These are phyloP conservation scores for Acanthosepion esculentum DNA, from an alignment of 2,888 invertebrate species.

Conservation along the genomic window DNA sequence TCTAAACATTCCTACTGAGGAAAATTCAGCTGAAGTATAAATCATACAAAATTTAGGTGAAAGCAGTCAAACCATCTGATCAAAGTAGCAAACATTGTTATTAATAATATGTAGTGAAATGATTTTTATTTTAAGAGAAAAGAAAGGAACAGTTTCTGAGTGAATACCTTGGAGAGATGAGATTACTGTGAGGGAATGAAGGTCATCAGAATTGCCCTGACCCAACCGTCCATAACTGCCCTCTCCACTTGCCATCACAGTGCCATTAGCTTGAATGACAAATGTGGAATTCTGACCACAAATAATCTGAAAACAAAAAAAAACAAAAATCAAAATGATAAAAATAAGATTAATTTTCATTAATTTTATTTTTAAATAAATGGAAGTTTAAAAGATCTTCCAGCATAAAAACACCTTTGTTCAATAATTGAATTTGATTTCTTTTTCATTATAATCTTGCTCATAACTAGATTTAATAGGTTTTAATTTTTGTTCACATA, in stretches of 20 bases:
- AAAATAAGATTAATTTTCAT: neutral
- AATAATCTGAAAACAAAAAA: conserved; percentile 76
- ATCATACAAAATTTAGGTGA: too few relatives aligned
- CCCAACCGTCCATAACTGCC: conserved; percentile 81
- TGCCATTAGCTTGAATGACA: conserved; percentile 80
- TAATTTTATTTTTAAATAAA: neutral
- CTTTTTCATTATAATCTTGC: neutral
- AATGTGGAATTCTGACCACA: conserved; percentile 83
- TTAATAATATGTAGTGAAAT: neutral
- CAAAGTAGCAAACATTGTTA: neutral
- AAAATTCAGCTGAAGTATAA: too few relatives aligned
- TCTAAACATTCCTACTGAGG: too few relatives aligned
- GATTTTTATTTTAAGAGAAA: neutral
- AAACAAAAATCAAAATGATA: neutral
- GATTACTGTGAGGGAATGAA: conserved; percentile 79
- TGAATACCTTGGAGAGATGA: conserved; percentile 78
- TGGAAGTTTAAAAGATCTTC: neutral
- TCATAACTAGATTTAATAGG: too few relatives aligned
- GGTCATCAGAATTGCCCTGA: conserved; percentile 81
- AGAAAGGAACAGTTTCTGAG: neutral
- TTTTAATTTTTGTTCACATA: too few relatives aligned
- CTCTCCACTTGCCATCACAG: conserved; percentile 81
- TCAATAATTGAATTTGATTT: neutral
- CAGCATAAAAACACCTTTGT: neutral
- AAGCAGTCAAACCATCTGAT: too few relatives aligned